Conservation (phyloP, 2,797 vertebrate genomes). For the Phrynocephalus forsythii region DNA sequence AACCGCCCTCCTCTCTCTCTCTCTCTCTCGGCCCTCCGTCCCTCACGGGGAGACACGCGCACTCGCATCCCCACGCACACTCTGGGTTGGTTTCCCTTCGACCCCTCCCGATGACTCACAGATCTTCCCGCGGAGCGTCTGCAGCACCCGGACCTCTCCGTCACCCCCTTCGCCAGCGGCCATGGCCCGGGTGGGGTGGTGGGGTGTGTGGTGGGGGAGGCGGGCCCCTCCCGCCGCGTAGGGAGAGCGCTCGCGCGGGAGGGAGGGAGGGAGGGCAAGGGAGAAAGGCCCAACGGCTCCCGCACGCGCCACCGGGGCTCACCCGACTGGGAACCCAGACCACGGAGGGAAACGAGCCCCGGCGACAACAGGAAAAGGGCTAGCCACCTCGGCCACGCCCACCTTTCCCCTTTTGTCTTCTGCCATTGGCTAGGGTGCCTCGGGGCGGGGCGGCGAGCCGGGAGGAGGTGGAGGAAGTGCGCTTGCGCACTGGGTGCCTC, state of each 20-base stretch:
- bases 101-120: constrained; percentile 84
- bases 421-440: background rate
- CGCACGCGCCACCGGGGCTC: background rate
- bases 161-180: constrained; percentile 68
- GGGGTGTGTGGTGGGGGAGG: background rate
- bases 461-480: background rate
- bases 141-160: constrained; percentile 89
- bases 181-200: constrained; percentile 42
- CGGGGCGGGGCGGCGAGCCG: background rate
- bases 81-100: too few species aligned
- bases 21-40: background rate
- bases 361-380: constrained; percentile 45
- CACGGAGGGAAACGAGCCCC: constrained; percentile 48
- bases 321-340: background rate
- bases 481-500: background rate
- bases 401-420: background rate
- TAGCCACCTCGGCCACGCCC: constrained; percentile 9
- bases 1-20: background rate
- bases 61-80: too few species aligned
- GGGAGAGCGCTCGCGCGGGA: constrained; percentile 10
- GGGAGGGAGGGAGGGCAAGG: constrained; percentile 26
- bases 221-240: constrained; percentile 43
- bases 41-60: background rate
- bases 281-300: background rate
- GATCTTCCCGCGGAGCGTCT: constrained; percentile 95